Evolutionary conservation across 2,797 vertebrate species (phyloP).

Genomic region (Trichosurus vulpecula): DNA sequence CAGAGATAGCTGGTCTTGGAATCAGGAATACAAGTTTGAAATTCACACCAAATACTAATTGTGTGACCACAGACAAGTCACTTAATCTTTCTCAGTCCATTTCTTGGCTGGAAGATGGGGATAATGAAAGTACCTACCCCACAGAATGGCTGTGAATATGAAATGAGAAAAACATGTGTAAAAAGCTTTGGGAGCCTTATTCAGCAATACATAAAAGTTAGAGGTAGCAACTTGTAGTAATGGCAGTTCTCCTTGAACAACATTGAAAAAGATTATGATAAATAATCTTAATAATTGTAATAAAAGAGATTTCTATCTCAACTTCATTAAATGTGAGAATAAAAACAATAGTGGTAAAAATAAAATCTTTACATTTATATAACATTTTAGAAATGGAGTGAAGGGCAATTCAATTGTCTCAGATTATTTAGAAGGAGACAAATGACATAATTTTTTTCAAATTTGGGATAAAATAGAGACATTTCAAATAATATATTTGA

Average conservation of each 20-base stretch:
- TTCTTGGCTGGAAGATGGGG: background rate
- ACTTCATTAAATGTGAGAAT: background rate
- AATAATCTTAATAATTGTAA: background rate
- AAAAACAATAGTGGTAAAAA: background rate
- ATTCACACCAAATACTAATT: background rate
- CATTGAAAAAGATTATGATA: background rate
- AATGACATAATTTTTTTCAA: background rate
- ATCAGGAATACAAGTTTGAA: background rate
- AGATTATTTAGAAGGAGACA: background rate
- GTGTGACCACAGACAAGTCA: background rate
- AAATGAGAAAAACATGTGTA: background rate
- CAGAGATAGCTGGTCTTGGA: background rate
- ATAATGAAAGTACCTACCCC: background rate
- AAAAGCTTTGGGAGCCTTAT: background rate
- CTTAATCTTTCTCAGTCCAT: background rate
- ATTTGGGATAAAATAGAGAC: background rate
- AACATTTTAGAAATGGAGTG: background rate
- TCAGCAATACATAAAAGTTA: background rate
- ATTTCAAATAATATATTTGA: background rate
- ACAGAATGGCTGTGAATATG: background rate
- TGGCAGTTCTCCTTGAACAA: background rate
- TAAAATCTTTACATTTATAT: background rate
- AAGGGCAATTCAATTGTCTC: background rate
- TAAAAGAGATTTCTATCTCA: background rate
- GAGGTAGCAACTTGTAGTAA: background rate